A percentile compares a stretch with the other conserved stretches of the same genome.
Conservation (phyloP, 2,888 invertebrate genomes). For the Polymixis flavicincta region DNA sequence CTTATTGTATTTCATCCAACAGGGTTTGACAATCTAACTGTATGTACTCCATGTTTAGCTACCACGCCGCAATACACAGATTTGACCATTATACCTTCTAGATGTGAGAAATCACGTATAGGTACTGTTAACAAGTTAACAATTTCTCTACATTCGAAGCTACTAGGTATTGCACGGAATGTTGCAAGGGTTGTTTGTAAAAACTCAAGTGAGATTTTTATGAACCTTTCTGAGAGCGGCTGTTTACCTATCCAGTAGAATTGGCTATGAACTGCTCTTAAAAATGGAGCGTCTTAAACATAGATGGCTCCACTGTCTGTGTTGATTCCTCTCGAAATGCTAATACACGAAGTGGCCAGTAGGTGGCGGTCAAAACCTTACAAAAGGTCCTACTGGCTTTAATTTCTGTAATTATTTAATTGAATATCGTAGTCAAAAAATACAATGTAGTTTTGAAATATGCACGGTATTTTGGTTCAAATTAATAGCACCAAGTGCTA, state of each 20-base stretch:
- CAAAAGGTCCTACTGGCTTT: background rate
- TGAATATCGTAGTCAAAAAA: background rate
- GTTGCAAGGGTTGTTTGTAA: no score
- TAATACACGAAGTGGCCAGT: constrained; percentile 26
- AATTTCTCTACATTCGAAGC: no score
- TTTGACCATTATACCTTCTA: no score
- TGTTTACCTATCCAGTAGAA: background rate
- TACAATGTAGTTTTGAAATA: background rate
- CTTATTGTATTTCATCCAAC: no score
- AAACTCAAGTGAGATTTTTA: background rate
- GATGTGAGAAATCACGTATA: no score
- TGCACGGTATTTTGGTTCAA: background rate
- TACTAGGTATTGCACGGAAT: no score
- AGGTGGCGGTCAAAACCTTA: constrained; percentile 62
- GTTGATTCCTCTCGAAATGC: background rate
- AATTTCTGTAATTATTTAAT: background rate
- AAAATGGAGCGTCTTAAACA: constrained; percentile 18
- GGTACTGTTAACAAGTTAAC: no score
- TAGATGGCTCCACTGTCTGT: constrained; percentile 50
- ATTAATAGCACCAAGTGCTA: background rate
- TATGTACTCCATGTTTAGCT: no score
- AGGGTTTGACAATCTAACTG: no score
- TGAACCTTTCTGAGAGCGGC: no score
- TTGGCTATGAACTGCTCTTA: background rate
- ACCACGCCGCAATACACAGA: no score